Evolutionary conservation across 2,113 vertebrate species (phyloP), one percentile per base, ranked within the genome.

Genomic region (Dasyprocta punctata): DNA sequence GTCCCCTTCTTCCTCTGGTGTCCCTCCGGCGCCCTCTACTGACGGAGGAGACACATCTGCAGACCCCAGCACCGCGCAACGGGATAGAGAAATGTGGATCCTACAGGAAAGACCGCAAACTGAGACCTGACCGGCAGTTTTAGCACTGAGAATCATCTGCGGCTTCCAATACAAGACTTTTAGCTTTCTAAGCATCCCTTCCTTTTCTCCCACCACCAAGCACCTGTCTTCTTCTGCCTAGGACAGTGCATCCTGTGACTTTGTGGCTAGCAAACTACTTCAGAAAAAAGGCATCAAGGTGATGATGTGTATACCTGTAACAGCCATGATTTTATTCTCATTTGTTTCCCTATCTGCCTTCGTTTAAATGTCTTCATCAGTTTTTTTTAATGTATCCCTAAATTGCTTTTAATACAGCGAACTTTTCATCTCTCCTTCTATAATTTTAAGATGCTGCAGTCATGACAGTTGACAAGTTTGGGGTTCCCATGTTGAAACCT

Each of bases 401-500:
- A 83, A 60, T 65, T 78, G 22, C n/a, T 91, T 93, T 91, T 73
- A 90, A 69, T 38, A n/a, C 10, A 85, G 38, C 33, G 28, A 92
- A n/a, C 1, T 67, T 92, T 90, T 69, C 33, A 33, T 41, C 41
- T 97, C 56, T 78, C 69, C 44, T 56, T 56, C 54, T 69, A 6
- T 61, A 58, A 52, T 90, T 87, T 95, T 94, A 92, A 88, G 17
- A 33, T 93, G 20, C 49, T 93, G 1, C n/a, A 52, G n/a, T 92
- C 60, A 67, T 0, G 4, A 28, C n/a, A 54, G 56, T 85, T 92
- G 58, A 7, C 73, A 73, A 56, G 60, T 36, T 93, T 22, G 14
- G 54, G 30, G 24, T 84, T 93, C n/a, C 30, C 36, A 9, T 63
- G 38, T 30, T 67, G 67, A 82, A 88, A 77, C 22, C 61, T 85